Evolutionary conservation across 2,113 vertebrate species (phyloP).

Genomic region (Ictalurus punctatus): DNA sequence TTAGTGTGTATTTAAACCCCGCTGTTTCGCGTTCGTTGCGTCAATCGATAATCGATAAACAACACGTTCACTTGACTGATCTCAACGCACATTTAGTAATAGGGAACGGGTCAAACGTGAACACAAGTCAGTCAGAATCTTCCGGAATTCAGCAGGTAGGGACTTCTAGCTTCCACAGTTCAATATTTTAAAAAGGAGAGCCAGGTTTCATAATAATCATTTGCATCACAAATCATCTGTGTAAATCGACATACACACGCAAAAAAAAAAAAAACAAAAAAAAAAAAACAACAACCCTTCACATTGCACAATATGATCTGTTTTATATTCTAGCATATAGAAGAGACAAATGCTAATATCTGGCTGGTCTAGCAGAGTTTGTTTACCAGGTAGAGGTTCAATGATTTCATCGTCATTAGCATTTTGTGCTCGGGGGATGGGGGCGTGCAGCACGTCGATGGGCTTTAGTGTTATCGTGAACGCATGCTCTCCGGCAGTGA

Average conservation of each 20-base stretch:
- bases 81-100: background rate
- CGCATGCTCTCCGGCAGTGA: slow-evolving; percentile 41
- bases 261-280: background rate
- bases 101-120: background rate
- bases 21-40: background rate
- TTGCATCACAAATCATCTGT: background rate
- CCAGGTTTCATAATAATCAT: background rate
- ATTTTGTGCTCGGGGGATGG: slow-evolving; percentile 54
- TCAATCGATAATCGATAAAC: background rate
- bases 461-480: slow-evolving; percentile 56
- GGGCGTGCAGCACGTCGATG: slow-evolving; percentile 57
- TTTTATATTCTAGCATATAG: background rate
- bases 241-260: background rate
- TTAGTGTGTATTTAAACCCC: background rate
- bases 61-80: background rate
- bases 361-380: background rate
- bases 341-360: background rate
- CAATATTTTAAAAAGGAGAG: background rate
- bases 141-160: background rate
- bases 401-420: slow-evolving; percentile 13
- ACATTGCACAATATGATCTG: background rate
- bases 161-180: background rate
- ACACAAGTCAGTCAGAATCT: background rate
- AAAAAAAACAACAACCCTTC: background rate
- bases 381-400: slow-evolving; percentile 9